Evolutionary conservation across 2,888 invertebrate species (phyloP).

Genomic region (Zootermopsis nevadensis): DNA sequence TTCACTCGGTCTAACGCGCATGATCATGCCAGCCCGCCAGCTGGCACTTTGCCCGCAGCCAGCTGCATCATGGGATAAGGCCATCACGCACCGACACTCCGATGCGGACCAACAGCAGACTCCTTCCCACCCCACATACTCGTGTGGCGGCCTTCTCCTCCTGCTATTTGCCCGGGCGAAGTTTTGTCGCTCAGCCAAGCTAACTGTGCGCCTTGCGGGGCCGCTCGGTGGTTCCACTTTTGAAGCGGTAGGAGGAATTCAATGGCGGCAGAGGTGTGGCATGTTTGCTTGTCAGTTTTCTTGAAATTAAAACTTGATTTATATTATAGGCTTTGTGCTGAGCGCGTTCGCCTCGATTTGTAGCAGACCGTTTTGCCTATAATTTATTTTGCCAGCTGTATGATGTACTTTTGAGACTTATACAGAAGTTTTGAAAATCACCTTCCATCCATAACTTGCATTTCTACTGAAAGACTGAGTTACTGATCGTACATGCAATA

Average conservation of each 20-base stretch:
- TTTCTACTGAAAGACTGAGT: too few relatives aligned
- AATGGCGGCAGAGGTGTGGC: constrained; percentile 31
- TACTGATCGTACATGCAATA: too few relatives aligned
- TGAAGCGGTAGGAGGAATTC: constrained; percentile 13
- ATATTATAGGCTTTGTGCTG: too few relatives aligned
- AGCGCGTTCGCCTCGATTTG: too few relatives aligned
- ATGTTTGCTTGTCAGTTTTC: not conserved
- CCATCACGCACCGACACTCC: not conserved
- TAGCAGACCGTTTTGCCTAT: too few relatives aligned
- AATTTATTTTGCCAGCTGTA: too few relatives aligned
- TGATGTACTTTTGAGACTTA: too few relatives aligned
- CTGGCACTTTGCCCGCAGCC: constrained; percentile 52
- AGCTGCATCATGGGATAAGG: constrained; percentile 52
- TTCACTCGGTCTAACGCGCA: constrained; percentile 34
- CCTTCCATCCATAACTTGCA: too few relatives aligned
- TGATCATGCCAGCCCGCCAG: constrained; percentile 46
- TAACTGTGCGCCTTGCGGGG: constrained; percentile 50
- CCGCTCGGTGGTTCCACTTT: constrained; percentile 37
- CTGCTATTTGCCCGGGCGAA: constrained; percentile 51
- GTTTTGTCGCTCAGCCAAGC: constrained; percentile 53
- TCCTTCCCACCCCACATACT: constrained; percentile 22
- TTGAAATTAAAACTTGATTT: too few relatives aligned
- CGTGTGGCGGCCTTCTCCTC: constrained; percentile 43
- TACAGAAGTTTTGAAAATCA: too few relatives aligned
- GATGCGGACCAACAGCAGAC: constrained; percentile 4